Conservation (phyloP, 2,888 invertebrate species). For the Cantharis flavilabris region DNA sequence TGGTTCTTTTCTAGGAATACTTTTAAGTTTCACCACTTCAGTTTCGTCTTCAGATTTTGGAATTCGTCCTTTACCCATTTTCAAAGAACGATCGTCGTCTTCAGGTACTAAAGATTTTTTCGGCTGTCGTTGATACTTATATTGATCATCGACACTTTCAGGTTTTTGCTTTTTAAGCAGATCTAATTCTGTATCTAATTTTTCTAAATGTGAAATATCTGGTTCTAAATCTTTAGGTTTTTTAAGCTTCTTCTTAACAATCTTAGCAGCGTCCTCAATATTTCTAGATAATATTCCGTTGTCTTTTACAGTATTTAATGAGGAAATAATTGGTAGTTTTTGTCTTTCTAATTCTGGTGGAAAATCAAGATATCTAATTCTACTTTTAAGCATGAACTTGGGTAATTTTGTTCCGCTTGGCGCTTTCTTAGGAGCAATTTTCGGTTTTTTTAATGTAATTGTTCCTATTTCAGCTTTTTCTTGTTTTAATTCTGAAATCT, state of each 20-base stretch:
- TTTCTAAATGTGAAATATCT: constrained; percentile 58
- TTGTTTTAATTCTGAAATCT: constrained; percentile 60
- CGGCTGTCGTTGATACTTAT: constrained; percentile 42
- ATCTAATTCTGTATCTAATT: constrained; percentile 48
- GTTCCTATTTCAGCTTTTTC: constrained; percentile 63
- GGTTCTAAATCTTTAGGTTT: constrained; percentile 53
- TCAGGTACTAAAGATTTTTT: constrained; percentile 47
- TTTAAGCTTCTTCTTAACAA: constrained; percentile 61
- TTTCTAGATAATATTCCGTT: constrained; percentile 70
- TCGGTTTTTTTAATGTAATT: constrained; percentile 67
- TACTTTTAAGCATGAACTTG: constrained; percentile 57
- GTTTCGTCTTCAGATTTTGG: constrained; percentile 46
- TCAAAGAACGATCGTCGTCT: constrained; percentile 51
- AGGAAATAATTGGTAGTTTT: constrained; percentile 38
- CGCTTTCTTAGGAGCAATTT: constrained; percentile 50
- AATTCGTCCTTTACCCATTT: constrained; percentile 55
- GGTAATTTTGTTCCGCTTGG: constrained; percentile 51
- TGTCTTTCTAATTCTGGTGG: constrained; percentile 58
- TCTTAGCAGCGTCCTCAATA: constrained; percentile 67
- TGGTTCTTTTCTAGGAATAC: constrained; percentile 50
- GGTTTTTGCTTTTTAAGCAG: constrained; percentile 57
- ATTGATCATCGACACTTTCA: constrained; percentile 35
- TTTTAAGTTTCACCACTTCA: constrained; percentile 50
- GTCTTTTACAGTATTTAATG: constrained; percentile 61
- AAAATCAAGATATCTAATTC: constrained; percentile 62